phyloP scores from a whole-genome alignment of 2,113 vertebrate genomes.

The Kobus ellipsiprymnus region DNA sequence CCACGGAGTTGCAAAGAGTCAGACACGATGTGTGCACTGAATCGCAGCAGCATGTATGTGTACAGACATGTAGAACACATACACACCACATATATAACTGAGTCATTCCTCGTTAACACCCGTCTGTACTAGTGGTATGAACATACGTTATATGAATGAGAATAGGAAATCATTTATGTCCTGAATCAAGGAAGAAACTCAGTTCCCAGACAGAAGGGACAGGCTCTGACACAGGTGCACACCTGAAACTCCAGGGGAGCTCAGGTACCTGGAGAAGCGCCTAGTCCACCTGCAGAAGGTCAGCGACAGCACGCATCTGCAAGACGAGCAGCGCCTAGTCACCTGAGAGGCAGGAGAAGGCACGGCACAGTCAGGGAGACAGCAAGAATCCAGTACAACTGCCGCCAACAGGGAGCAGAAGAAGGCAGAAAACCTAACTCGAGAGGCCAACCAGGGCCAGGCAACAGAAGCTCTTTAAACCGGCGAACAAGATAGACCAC shows the following conservation, averaged over 20 bases:
- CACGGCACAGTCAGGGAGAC: fast-evolving
- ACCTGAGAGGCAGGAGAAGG: fast-evolving
- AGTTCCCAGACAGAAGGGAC: not conserved
- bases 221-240: fast-evolving
- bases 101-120: not conserved
- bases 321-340: fast-evolving
- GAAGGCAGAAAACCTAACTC: fast-evolving
- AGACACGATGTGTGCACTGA: not conserved
- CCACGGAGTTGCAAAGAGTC: not conserved
- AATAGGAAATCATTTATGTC: not conserved
- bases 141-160: not conserved
- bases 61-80: not conserved
- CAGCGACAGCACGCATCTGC: fast-evolving
- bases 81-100: not conserved
- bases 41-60: not conserved
- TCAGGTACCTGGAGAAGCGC: fast-evolving
- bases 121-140: fast-evolving
- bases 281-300: fast-evolving
- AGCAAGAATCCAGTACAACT: fast-evolving
- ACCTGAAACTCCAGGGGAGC: not conserved
- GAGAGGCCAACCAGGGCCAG: not conserved
- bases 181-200: not conserved
- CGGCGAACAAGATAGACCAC: fast-evolving
- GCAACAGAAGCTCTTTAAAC: not conserved
- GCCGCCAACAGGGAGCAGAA: not conserved